These are phyloP conservation scores for Abscondita cerata DNA, from an alignment of 2,888 invertebrate species.

Conservation along the genomic window DNA sequence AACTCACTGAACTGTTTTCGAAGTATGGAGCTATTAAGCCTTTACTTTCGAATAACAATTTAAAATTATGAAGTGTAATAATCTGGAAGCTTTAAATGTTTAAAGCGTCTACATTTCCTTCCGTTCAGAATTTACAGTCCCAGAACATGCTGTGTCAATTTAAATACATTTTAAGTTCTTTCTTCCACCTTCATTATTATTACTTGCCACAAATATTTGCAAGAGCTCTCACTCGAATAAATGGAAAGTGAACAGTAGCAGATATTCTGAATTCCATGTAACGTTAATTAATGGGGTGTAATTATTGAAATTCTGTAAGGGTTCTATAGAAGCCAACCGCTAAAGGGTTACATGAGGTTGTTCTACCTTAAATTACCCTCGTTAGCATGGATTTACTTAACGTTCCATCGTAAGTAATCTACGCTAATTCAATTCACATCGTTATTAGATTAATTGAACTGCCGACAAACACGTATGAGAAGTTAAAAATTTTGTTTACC, in stretches of 20 bases:
- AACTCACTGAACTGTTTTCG: constrained; percentile 37
- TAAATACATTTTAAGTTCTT: constrained; percentile 7
- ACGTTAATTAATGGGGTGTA: constrained; percentile 40
- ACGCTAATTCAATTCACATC: constrained; percentile 33
- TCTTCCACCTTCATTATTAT: constrained; percentile 11
- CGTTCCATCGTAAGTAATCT: constrained; percentile 32
- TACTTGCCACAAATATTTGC: constrained; percentile 22
- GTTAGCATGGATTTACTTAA: constrained; percentile 40
- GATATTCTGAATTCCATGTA: constrained; percentile 35
- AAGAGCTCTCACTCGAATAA: constrained; percentile 20
- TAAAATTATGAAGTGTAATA: constrained; percentile 16
- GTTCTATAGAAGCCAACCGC: constrained; percentile 37
- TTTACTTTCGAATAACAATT: constrained; percentile 29
- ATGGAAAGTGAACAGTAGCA: constrained; percentile 20
- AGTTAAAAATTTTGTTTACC: neutral
- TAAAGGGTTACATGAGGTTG: constrained; percentile 34
- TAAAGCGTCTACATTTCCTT: neutral
- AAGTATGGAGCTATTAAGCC: constrained; percentile 39
- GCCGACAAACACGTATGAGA: neutral
- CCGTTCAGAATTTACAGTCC: no score
- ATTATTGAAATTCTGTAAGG: constrained; percentile 41
- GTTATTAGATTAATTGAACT: constrained; percentile 31
- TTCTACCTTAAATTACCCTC: constrained; percentile 41
- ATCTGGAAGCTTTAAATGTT: constrained; percentile 2
- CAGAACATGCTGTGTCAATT: neutral